A percentile compares a stretch with the other conserved stretches of the same genome.
phyloP scores from a whole-genome alignment of 1,140 invertebrate genomes.

The Pantala flavescens region DNA sequence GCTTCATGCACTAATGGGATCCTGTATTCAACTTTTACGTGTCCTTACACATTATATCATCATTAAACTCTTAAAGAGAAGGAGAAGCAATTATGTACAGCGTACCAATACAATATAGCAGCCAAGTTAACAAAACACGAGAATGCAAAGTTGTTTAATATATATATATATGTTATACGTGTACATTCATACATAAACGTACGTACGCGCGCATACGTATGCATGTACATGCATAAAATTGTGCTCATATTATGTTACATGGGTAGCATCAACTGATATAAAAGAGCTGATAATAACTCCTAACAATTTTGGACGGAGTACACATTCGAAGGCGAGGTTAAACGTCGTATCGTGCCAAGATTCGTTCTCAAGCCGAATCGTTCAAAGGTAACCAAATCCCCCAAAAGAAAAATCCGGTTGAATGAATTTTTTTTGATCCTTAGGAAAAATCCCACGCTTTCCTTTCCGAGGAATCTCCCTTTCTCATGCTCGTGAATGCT shows the following conservation, averaged over 20 bases:
- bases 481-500: too few relatives aligned
- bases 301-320: too few relatives aligned
- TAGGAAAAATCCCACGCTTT: too few relatives aligned
- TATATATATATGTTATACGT: background rate
- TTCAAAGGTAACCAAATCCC: too few relatives aligned
- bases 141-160: background rate
- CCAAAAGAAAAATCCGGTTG: too few relatives aligned
- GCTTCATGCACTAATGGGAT: conserved; percentile 5
- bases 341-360: too few relatives aligned
- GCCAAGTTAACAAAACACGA: background rate
- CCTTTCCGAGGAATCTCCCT: too few relatives aligned
- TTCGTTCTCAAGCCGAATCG: too few relatives aligned
- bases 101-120: background rate
- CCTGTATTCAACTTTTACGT: background rate
- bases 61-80: background rate
- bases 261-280: background rate
- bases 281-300: too few relatives aligned
- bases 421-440: too few relatives aligned
- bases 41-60: too few relatives aligned
- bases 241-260: background rate
- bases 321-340: too few relatives aligned
- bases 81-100: conserved; percentile 1
- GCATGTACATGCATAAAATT: background rate
- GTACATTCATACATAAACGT: background rate
- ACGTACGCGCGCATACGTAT: background rate